Percentiles rank a stretch among this genome's conserved stretches.
Evolutionary conservation across 2,113 vertebrate species (phyloP).

Genomic region (Tonatia bakeri): DNA sequence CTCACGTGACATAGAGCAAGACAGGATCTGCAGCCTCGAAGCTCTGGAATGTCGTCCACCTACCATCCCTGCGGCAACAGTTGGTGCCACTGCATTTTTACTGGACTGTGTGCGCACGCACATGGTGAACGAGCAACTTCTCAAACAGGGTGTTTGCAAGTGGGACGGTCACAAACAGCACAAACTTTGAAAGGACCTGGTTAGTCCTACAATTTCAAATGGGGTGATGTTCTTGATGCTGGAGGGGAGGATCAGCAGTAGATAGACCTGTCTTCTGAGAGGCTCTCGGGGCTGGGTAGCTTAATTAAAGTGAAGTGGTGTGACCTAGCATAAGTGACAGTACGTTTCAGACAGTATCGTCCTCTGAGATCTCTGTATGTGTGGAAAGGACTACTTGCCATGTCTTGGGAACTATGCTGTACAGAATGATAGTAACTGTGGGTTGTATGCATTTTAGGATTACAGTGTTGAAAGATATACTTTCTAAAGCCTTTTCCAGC

Average conservation of each 20-base stretch:
- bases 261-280: slow-evolving; percentile 27
- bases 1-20: background rate
- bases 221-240: background rate
- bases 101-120: background rate
- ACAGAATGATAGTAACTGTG: background rate
- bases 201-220: background rate
- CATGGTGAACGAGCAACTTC: background rate
- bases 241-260: background rate
- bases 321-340: background rate
- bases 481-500: background rate
- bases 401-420: background rate
- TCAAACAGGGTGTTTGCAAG: background rate
- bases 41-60: slow-evolving; percentile 37
- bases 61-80: background rate
- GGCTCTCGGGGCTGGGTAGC: background rate
- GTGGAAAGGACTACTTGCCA: background rate
- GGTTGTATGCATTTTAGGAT: background rate
- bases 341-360: background rate
- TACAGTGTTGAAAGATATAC: background rate
- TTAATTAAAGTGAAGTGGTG: background rate
- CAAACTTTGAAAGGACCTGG: background rate
- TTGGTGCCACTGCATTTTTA: background rate
- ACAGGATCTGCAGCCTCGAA: background rate
- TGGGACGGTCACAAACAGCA: background rate
- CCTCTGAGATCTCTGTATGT: background rate